phyloP scores from a whole-genome alignment of 2,113 vertebrate species.

The Calonectris borealis region DNA sequence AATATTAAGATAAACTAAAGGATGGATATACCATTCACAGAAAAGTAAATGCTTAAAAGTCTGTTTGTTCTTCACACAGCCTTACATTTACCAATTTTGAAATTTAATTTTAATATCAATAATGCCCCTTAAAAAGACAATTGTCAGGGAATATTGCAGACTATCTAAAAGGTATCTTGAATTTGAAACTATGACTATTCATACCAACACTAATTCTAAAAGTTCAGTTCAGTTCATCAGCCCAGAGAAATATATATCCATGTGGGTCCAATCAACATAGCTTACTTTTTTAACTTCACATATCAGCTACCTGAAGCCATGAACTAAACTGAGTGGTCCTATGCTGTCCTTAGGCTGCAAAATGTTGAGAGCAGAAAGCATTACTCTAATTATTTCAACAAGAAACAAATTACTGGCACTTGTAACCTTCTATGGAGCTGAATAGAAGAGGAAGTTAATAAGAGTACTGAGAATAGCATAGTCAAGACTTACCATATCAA shows the following conservation, averaged over 20 bases:
- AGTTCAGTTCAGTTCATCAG: not conserved
- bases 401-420: not conserved
- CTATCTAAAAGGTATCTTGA: not conserved
- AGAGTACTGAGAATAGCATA: not conserved
- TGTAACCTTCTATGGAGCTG: not conserved
- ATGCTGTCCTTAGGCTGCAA: not conserved
- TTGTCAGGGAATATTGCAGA: not conserved
- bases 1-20: not conserved
- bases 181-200: not conserved
- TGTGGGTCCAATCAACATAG: not conserved
- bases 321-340: not conserved
- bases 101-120: not conserved
- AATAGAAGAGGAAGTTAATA: not conserved
- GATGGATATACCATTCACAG: not conserved
- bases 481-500: not conserved
- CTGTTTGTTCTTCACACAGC: not conserved
- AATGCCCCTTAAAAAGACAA: not conserved
- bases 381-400: not conserved
- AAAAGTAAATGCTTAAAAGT: not conserved
- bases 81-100: not conserved
- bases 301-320: not conserved
- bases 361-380: not conserved
- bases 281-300: not conserved
- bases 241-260: not conserved
- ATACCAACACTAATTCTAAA: not conserved